Percentiles rank a stretch among this genome's conserved stretches.
These are phyloP conservation scores for Masticophis lateralis DNA, from an alignment of 2,797 vertebrate genomes.

Conservation along the genomic window DNA sequence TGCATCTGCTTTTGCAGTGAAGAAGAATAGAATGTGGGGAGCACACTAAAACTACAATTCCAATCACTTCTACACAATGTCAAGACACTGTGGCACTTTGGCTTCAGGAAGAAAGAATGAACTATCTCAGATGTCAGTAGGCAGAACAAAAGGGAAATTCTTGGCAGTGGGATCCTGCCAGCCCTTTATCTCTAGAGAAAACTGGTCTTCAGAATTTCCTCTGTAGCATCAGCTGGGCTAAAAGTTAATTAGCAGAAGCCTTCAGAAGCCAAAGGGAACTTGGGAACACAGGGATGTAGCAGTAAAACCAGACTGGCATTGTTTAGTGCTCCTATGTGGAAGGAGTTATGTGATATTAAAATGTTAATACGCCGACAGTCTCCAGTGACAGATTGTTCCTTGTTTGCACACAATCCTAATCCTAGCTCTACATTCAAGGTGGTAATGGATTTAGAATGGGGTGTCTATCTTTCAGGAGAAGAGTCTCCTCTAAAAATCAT, in stretches of 20 bases:
- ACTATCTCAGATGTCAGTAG: background rate
- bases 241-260: background rate
- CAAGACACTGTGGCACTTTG: background rate
- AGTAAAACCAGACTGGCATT: background rate
- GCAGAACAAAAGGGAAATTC: background rate
- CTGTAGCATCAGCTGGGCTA: background rate
- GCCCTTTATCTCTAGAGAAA: background rate
- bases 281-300: background rate
- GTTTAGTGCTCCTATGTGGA: background rate
- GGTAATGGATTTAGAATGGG: background rate
- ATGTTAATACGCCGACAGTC: background rate
- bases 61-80: background rate
- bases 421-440: background rate
- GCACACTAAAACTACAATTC: background rate
- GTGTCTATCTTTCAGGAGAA: background rate
- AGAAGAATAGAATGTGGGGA: background rate
- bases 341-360: background rate
- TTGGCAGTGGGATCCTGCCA: background rate
- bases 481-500: background rate
- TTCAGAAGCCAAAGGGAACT: background rate
- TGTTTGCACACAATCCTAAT: background rate
- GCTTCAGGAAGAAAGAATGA: background rate
- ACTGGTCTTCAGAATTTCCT: background rate
- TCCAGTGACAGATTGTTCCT: background rate
- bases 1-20: background rate